Percentiles rank a stretch among this genome's conserved stretches.
Evolutionary conservation across 2,888 invertebrate species (phyloP).

Genomic region (Ochropacha duplaris): DNA sequence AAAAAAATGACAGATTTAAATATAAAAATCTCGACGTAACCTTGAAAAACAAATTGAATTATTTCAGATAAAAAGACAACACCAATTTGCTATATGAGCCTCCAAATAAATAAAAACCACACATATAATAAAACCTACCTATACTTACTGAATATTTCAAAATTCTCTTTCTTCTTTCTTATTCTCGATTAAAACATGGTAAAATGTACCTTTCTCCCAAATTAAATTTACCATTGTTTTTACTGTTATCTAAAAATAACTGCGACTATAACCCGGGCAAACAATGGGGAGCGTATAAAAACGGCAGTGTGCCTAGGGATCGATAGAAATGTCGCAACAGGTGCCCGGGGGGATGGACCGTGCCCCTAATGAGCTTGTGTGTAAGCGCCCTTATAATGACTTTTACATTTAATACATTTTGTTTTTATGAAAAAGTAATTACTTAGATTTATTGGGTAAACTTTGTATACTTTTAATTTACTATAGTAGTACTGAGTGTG

Average conservation of each 20-base stretch:
- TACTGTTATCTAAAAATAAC: not conserved
- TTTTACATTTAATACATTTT: slow-evolving; percentile 5
- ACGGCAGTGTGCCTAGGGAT: slow-evolving; percentile 16
- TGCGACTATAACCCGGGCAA: not conserved
- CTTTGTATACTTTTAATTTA: too few relatives aligned
- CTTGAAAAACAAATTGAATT: too few relatives aligned
- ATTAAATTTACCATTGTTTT: not conserved
- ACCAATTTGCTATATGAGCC: too few relatives aligned
- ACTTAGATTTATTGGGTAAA: too few relatives aligned
- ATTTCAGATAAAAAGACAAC: too few relatives aligned
- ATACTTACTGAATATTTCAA: too few relatives aligned
- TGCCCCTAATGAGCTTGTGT: slow-evolving; percentile 24
- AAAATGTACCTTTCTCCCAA: not conserved
- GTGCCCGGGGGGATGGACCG: slow-evolving; percentile 23
- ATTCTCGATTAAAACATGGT: too few relatives aligned
- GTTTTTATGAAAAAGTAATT: not conserved
- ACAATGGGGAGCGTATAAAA: not conserved
- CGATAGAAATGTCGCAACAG: slow-evolving; percentile 46
- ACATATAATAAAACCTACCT: too few relatives aligned
- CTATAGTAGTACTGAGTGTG: not conserved
- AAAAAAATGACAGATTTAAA: too few relatives aligned
- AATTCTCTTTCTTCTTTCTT: too few relatives aligned
- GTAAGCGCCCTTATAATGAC: slow-evolving; percentile 21
- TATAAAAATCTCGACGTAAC: too few relatives aligned
- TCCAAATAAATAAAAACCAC: too few relatives aligned